phyloP scores from a whole-genome alignment of 2,888 invertebrate species.

The Ectemnius continuus region DNA sequence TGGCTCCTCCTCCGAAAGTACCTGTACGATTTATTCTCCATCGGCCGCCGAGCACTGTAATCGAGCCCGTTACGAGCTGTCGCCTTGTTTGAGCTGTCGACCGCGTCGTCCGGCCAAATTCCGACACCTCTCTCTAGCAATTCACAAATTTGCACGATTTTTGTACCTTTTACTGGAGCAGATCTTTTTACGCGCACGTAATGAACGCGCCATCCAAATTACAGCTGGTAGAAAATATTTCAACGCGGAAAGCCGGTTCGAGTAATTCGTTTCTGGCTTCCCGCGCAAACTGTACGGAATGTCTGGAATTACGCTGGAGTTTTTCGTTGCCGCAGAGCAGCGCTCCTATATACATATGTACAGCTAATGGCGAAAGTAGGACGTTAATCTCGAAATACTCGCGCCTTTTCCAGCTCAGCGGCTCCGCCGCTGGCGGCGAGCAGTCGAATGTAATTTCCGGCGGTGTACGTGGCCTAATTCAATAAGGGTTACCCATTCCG shows the following conservation, averaged over 20 bases:
- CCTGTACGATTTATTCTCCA: neutral
- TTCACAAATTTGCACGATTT: neutral
- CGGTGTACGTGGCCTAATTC: constrained; percentile 52
- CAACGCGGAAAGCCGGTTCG: neutral
- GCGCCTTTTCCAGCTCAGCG: constrained; percentile 37
- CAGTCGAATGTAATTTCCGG: constrained; percentile 61
- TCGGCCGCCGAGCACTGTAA: constrained; percentile 3
- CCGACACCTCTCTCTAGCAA: neutral
- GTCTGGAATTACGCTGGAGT: neutral
- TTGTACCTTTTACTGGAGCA: neutral
- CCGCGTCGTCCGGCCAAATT: neutral
- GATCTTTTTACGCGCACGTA: neutral
- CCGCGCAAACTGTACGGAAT: constrained; percentile 5
- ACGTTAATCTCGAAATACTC: constrained; percentile 25
- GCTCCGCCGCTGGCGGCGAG: constrained; percentile 31
- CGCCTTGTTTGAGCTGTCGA: neutral
- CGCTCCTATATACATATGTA: too few relatives aligned
- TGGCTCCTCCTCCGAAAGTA: neutral
- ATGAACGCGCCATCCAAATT: neutral
- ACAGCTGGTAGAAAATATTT: neutral
- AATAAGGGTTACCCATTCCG: constrained; percentile 44
- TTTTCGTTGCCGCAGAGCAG: constrained; percentile 1
- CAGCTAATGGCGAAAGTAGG: constrained; percentile 10
- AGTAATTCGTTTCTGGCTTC: constrained; percentile 4
- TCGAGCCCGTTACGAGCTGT: neutral